Conservation (phyloP, 2,797 vertebrate species). For the Orestias chungarensis region DNA sequence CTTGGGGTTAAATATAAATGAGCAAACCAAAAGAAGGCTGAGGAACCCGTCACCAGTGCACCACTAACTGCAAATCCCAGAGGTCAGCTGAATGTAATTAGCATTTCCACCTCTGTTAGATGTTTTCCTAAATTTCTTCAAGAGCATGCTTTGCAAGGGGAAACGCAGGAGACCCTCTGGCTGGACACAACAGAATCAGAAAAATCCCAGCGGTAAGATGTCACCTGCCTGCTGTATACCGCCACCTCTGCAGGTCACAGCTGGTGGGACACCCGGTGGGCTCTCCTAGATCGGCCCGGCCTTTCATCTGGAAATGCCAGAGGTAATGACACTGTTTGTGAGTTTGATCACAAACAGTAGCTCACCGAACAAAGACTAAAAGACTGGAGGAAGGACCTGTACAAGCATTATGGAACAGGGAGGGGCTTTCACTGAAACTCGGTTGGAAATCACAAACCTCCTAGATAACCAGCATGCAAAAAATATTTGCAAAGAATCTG, state of each 20-base stretch:
- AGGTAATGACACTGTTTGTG: constrained; percentile 73
- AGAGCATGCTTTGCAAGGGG: constrained; percentile 9
- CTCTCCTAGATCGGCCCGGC: constrained; percentile 68
- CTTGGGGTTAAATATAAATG: constrained; percentile 10
- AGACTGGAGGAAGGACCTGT: constrained; percentile 4
- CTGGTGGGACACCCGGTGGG: constrained; percentile 77
- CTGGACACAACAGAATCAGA: constrained; percentile 63
- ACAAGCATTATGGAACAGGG: not conserved
- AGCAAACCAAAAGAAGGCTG: constrained; percentile 28
- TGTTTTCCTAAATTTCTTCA: constrained; percentile 26
- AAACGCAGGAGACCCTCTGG: constrained; percentile 52
- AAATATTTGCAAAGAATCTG: constrained; percentile 5
- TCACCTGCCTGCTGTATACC: constrained; percentile 79
- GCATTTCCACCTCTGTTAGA: constrained; percentile 26
- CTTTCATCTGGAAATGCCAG: constrained; percentile 83
- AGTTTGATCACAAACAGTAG: constrained; percentile 61
- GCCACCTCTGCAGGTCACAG: constrained; percentile 80
- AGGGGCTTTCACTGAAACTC: constrained; percentile 4
- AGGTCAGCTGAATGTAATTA: constrained; percentile 30
- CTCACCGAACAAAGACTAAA: constrained; percentile 30
- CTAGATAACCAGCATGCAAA: constrained; percentile 5
- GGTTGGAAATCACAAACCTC: constrained; percentile 13
- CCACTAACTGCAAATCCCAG: constrained; percentile 18
- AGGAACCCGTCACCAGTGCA: constrained; percentile 37
- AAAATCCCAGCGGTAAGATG: constrained; percentile 46